phyloP scores from a whole-genome alignment of 2,113 vertebrate genomes.

The Entomyzon cyanotis region DNA sequence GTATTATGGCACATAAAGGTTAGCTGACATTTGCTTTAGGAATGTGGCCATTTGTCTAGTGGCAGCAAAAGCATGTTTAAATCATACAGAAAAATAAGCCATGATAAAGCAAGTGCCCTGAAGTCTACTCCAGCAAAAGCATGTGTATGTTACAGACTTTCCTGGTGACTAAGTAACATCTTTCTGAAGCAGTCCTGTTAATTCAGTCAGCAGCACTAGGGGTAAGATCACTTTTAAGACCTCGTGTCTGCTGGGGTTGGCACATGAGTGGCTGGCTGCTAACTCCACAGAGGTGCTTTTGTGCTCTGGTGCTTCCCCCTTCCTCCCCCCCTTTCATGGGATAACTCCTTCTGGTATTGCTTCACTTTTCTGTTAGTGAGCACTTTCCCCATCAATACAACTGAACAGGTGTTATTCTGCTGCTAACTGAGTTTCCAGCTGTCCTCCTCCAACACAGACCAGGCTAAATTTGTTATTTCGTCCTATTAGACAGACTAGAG shows the following conservation, averaged over 20 bases:
- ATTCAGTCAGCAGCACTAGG: slow-evolving; percentile 19
- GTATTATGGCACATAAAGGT: neutral
- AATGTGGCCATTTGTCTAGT: neutral
- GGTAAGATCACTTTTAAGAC: slow-evolving; percentile 49
- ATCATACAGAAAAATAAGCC: neutral
- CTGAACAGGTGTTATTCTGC: slow-evolving; percentile 83
- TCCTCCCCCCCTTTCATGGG: neutral
- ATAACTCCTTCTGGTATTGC: slow-evolving; percentile 71
- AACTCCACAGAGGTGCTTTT: slow-evolving; percentile 70
- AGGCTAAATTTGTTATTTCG: slow-evolving; percentile 81
- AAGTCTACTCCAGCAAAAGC: slow-evolving; percentile 3
- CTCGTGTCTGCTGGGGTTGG: slow-evolving; percentile 35
- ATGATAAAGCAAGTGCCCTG: slow-evolving; percentile 31
- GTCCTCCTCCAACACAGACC: slow-evolving; percentile 75
- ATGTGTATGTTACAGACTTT: neutral
- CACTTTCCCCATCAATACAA: slow-evolving; percentile 77
- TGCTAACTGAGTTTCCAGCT: slow-evolving; percentile 85
- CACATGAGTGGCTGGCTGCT: slow-evolving; percentile 34
- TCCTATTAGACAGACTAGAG: slow-evolving; percentile 80
- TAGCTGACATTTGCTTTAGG: slow-evolving; percentile 6
- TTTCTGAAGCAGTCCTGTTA: slow-evolving; percentile 17
- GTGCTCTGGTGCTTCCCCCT: slow-evolving; percentile 49
- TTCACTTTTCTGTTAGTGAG: slow-evolving; percentile 70
- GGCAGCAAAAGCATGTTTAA: slow-evolving; percentile 6
- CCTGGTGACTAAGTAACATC: neutral